Conservation (phyloP, 2,113 vertebrate species). For the Pampusana beccarii region DNA sequence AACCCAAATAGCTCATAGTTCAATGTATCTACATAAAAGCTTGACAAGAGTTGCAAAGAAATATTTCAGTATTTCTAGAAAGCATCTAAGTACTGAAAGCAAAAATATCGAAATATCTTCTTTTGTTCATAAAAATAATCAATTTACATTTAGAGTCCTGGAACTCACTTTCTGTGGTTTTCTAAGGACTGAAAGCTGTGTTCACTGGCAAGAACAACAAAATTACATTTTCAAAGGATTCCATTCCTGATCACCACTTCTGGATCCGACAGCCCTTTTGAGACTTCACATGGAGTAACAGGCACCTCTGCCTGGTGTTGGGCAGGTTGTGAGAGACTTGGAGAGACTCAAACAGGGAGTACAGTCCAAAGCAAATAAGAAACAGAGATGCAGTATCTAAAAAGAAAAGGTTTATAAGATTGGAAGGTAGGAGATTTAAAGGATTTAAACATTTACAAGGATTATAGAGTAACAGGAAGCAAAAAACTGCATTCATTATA, state of each 20-base stretch:
- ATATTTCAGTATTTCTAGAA: neutral
- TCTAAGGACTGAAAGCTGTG: neutral
- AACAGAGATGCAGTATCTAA: neutral
- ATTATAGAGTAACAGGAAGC: neutral
- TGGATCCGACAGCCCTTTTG: rapidly evolving
- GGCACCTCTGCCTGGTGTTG: rapidly evolving
- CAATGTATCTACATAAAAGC: neutral
- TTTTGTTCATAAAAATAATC: neutral
- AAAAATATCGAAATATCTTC: neutral
- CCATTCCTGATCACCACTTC: neutral
- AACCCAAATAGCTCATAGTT: neutral
- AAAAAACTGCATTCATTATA: neutral
- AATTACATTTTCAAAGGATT: neutral
- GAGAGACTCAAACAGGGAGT: neutral
- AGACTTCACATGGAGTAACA: rapidly evolving
- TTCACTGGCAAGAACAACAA: neutral
- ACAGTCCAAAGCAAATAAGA: neutral
- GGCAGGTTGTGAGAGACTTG: neutral
- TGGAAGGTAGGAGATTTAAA: neutral
- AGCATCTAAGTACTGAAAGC: neutral
- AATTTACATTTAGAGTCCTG: neutral
- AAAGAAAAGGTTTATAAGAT: neutral
- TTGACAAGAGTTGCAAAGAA: neutral
- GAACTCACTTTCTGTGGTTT: neutral
- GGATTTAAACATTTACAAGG: neutral